phyloP scores from a whole-genome alignment of 1,140 invertebrate species.

The Drosophila parvula region DNA sequence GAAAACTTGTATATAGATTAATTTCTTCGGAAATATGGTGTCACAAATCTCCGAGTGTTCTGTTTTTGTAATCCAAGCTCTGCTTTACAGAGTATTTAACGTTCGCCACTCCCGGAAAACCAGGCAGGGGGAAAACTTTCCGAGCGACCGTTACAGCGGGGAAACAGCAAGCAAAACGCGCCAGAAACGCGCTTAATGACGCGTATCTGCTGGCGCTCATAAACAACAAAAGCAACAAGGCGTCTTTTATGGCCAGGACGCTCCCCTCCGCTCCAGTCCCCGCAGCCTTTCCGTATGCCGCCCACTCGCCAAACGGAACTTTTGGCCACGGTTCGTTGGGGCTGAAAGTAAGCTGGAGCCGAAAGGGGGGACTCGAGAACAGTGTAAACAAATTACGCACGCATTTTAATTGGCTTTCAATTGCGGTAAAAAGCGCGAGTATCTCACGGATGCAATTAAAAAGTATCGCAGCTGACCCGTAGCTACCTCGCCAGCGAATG shows the following conservation, averaged over 20 bases:
- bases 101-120: background rate
- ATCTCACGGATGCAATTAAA: constrained; percentile 43
- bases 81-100: constrained; percentile 8
- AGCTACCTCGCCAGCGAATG: constrained; percentile 15
- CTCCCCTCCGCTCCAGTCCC: background rate
- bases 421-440: constrained; percentile 37
- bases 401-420: constrained; percentile 69
- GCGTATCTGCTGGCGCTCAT: constrained; percentile 70
- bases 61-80: background rate
- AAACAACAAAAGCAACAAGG: constrained; percentile 80
- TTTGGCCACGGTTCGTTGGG: constrained; percentile 65
- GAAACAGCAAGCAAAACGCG: constrained; percentile 44
- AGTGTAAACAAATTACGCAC: constrained; percentile 74
- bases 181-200: constrained; percentile 69
- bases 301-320: constrained; percentile 39
- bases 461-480: constrained; percentile 35
- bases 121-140: constrained; percentile 24
- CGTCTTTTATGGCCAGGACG: constrained; percentile 66
- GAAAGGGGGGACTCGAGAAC: constrained; percentile 16
- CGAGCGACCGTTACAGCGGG: constrained; percentile 15
- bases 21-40: no score
- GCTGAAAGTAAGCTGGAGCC: constrained; percentile 66
- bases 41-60: background rate
- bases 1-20: no score
- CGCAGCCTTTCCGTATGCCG: background rate